A percentile compares a stretch with the other conserved stretches of the same genome.
Conservation (phyloP, 2,113 vertebrate species). For the Motacilla alba region DNA sequence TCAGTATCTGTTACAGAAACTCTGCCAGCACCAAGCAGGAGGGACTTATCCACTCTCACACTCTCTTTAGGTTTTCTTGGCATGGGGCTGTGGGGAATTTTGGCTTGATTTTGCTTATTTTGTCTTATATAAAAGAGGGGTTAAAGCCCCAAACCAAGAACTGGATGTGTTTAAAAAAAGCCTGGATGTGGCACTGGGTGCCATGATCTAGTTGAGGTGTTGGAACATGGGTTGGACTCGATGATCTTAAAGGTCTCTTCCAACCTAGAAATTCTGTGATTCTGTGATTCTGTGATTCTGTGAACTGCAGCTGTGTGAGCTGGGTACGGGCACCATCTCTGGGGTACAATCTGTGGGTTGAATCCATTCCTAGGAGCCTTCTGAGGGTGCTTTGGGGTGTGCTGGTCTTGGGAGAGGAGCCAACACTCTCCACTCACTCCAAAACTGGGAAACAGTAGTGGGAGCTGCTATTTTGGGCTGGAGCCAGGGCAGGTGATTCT, state of each 20-base stretch:
- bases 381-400: background rate
- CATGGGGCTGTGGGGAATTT: background rate
- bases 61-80: background rate
- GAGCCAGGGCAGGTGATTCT: background rate
- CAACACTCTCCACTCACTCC: background rate
- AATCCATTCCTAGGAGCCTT: accelerated
- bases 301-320: background rate
- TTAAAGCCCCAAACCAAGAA: background rate
- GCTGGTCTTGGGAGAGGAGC: background rate
- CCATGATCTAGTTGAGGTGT: no score
- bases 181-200: no score
- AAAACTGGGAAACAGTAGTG: background rate
- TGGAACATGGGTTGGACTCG: no score
- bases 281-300: no score
- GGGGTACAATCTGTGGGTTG: accelerated
- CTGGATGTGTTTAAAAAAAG: no score
- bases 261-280: no score
- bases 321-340: background rate
- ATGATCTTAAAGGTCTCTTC: no score
- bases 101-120: background rate
- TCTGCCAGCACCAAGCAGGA: background rate
- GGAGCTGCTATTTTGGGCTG: background rate
- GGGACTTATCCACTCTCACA: accelerated
- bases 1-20: background rate
- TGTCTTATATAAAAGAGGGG: background rate